These are phyloP conservation scores for Leptopilina myrica DNA, from an alignment of 2,888 invertebrate species.

Conservation along the genomic window DNA sequence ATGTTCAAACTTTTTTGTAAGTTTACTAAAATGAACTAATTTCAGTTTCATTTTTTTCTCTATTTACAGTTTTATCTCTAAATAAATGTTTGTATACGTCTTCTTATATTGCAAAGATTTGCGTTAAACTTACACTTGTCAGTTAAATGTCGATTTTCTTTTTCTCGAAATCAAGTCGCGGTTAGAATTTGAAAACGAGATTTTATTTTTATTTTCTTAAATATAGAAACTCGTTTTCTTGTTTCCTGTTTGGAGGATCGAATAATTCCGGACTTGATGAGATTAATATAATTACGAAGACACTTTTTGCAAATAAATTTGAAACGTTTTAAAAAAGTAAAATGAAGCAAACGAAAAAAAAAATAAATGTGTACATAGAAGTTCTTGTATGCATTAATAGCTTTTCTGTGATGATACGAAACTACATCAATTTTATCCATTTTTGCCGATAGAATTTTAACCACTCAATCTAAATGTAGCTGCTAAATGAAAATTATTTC, in stretches of 20 bases:
- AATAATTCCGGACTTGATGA: not conserved
- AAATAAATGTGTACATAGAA: conserved; percentile 23
- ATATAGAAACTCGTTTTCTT: not conserved
- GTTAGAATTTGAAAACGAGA: not conserved
- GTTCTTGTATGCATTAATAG: conserved; percentile 31
- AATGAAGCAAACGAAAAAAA: conserved; percentile 15
- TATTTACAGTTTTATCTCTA: not conserved
- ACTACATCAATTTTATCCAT: conserved; percentile 43
- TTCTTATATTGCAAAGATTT: not conserved
- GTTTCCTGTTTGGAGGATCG: not conserved
- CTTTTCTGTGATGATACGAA: conserved; percentile 50
- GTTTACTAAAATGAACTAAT: no score
- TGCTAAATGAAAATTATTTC: not conserved
- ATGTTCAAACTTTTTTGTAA: no score
- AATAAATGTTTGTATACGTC: not conserved
- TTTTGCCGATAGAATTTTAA: conserved; percentile 32
- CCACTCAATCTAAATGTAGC: conserved; percentile 6
- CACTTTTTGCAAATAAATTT: not conserved
- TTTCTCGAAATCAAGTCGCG: not conserved
- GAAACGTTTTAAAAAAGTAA: conserved; percentile 8
- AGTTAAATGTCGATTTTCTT: not conserved
- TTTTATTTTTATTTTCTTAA: not conserved
- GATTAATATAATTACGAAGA: not conserved
- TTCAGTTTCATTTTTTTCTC: not conserved
- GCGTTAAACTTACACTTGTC: not conserved